Conservation (phyloP, 2,888 invertebrate species). For the Erebia aethiops region DNA sequence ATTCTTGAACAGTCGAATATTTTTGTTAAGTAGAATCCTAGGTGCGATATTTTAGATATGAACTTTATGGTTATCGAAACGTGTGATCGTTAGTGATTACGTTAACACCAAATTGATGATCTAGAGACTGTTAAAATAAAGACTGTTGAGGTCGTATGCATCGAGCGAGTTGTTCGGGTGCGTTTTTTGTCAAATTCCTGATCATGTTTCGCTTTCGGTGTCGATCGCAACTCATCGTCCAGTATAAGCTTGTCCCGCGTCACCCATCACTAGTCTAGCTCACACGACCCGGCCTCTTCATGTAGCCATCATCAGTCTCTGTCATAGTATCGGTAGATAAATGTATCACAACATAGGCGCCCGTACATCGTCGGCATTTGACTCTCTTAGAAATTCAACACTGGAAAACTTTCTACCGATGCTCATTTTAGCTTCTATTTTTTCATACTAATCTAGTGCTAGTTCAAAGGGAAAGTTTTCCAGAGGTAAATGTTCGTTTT, state of each 20-base stretch:
- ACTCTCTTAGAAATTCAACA: constrained; percentile 54
- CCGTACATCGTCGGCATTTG: constrained; percentile 71
- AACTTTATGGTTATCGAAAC: constrained; percentile 70
- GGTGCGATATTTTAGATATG: constrained; percentile 74
- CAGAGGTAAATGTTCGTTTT: constrained; percentile 55
- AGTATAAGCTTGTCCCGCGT: constrained; percentile 70
- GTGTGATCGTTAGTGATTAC: constrained; percentile 61
- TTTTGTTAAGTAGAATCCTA: constrained; percentile 80
- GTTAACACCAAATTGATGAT: constrained; percentile 70
- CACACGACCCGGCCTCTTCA: constrained; percentile 76
- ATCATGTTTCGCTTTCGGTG: constrained; percentile 80
- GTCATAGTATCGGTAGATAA: constrained; percentile 78
- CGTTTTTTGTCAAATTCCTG: constrained; percentile 63
- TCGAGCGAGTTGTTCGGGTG: constrained; percentile 72
- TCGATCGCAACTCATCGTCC: constrained; percentile 72
- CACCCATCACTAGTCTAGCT: constrained; percentile 68
- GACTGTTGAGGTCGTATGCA: constrained; percentile 78
- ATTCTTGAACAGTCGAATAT: constrained; percentile 79
- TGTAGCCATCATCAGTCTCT: constrained; percentile 75
- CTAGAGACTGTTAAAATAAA: constrained; percentile 74
- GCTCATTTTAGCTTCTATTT: constrained; percentile 57
- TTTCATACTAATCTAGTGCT: constrained; percentile 58
- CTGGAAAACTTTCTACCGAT: constrained; percentile 77
- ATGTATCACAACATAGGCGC: constrained; percentile 83
- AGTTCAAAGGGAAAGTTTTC: constrained; percentile 75